Evolutionary conservation across 2,113 vertebrate genomes (phyloP).

Genomic region (Otus sunia): DNA sequence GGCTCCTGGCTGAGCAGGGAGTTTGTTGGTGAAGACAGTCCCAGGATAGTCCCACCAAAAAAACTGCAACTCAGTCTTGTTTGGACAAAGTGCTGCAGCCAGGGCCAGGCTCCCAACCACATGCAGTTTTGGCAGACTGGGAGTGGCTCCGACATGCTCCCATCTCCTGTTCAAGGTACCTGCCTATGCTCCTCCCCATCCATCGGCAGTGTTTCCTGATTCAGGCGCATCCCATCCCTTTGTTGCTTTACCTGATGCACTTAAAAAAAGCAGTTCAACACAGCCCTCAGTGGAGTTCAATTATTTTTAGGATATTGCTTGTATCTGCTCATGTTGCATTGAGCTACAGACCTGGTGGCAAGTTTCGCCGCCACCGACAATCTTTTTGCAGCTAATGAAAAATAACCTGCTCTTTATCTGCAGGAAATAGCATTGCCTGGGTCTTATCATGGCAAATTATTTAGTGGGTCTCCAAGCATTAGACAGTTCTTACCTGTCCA

Average conservation of each 20-base stretch:
- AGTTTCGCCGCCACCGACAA: not conserved
- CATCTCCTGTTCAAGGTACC: not conserved
- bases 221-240: not conserved
- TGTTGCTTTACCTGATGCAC: not conserved
- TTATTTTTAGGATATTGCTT: not conserved
- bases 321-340: rapidly evolving
- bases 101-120: not conserved
- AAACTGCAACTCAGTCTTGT: not conserved
- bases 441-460: not conserved
- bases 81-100: not conserved
- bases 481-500: not conserved
- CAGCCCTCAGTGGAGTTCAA: not conserved
- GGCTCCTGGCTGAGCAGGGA: not conserved
- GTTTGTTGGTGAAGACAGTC: not conserved
- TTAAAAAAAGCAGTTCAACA: not conserved
- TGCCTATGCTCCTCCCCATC: rapidly evolving
- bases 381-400: not conserved
- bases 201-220: rapidly evolving
- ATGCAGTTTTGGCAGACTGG: rapidly evolving
- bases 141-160: not conserved
- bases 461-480: not conserved
- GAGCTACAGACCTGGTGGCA: not conserved
- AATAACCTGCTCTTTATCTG: constrained; percentile 8
- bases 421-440: not conserved
- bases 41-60: not conserved